These are phyloP conservation scores for Clavelina lepadiformis DNA, from an alignment of 23 tunicate species.

Conservation along the genomic window DNA sequence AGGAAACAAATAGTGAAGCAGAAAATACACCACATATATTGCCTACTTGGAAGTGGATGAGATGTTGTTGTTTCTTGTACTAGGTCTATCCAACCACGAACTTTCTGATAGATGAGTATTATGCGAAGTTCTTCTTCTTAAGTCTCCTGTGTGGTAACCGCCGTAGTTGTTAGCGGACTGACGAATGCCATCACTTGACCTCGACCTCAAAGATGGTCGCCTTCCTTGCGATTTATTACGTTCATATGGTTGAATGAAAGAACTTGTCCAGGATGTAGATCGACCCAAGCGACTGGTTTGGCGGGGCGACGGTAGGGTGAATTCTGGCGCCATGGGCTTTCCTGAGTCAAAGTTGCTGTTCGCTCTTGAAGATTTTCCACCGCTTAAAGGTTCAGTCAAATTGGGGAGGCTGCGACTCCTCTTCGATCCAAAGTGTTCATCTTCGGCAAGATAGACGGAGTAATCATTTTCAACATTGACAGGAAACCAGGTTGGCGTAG, in stretches of 20 bases:
- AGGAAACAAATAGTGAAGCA: too few relatives aligned
- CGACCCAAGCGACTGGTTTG: constrained; percentile 23
- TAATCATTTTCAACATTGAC: constrained; percentile 22
- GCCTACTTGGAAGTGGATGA: too few relatives aligned
- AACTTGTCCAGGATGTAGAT: constrained; percentile 38
- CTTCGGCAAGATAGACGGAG: constrained; percentile 19
- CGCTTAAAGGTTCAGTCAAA: constrained; percentile 5
- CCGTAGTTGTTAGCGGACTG: too few relatives aligned
- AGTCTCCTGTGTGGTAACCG: constrained; percentile 63
- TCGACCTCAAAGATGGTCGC: neutral
- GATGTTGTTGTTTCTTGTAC: too few relatives aligned
- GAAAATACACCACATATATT: too few relatives aligned
- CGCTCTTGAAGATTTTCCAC: neutral
- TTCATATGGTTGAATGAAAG: neutral
- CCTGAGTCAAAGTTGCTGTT: constrained; percentile 3
- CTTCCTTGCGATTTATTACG: neutral
- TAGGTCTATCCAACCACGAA: neutral
- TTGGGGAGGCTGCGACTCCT: constrained; percentile 46
- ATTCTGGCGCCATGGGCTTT: constrained; percentile 30
- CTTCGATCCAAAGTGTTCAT: constrained; percentile 1
- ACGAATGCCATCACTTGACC: neutral
- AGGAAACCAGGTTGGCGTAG: constrained; percentile 40
- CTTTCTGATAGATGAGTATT: constrained; percentile 5
- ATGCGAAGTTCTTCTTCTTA: constrained; percentile 47
- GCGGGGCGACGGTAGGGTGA: constrained; percentile 48